Evolutionary conservation across 2,113 vertebrate species (phyloP).

Genomic region (Ptilorrhoa leucosticta): DNA sequence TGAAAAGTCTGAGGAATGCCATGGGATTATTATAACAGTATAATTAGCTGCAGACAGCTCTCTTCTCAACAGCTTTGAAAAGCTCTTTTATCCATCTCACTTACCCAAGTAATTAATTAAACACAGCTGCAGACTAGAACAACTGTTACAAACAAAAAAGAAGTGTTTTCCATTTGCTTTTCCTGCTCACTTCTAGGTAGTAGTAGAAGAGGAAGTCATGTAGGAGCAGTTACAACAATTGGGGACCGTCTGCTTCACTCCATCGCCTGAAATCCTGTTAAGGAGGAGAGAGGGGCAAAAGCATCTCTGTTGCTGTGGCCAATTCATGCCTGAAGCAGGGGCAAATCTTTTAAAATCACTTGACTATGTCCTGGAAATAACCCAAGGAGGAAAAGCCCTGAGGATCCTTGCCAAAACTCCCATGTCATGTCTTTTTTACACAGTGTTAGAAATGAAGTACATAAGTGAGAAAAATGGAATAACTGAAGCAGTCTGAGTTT

Average conservation of each 20-base stretch:
- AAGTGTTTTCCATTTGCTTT: not conserved
- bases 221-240: not conserved
- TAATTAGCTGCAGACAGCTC: conserved; percentile 53
- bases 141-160: conserved; percentile 22
- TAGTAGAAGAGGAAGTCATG: not conserved
- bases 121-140: conserved; percentile 50
- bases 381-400: conserved; percentile 31
- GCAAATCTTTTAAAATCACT: not conserved
- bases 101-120: conserved; percentile 58
- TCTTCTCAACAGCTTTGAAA: conserved; percentile 48
- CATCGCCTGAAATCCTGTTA: not conserved
- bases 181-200: not conserved
- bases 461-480: conserved; percentile 7
- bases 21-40: conserved; percentile 7
- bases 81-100: conserved; percentile 33
- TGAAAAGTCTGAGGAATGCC: not conserved
- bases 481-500: not conserved
- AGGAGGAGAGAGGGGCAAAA: not conserved
- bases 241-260: not conserved
- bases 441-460: conserved; percentile 4
- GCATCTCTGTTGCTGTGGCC: not conserved
- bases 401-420: conserved; percentile 4
- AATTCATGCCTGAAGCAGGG: not conserved
- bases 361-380: conserved; percentile 25
- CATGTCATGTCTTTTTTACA: not conserved